Percentiles rank a stretch among this genome's conserved stretches.
phyloP scores from a whole-genome alignment of 2,888 invertebrate genomes.

The Synanthedon formicaeformis region DNA sequence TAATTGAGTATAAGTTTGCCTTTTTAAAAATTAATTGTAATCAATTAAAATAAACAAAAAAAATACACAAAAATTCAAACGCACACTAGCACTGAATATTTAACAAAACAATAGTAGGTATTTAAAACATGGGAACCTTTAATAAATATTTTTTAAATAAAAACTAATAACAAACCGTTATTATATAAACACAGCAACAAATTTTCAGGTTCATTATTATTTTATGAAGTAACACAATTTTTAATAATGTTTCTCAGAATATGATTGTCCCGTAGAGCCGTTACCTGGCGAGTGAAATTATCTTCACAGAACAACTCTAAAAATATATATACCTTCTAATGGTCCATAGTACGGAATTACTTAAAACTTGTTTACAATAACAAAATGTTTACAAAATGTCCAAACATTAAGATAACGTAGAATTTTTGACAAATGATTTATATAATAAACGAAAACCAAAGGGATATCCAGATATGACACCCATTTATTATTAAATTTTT shows the following conservation, averaged over 20 bases:
- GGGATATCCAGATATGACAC: neutral
- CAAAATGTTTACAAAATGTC: conserved; percentile 52
- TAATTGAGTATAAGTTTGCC: neutral
- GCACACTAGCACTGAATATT: too few species aligned
- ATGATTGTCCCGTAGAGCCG: conserved; percentile 31
- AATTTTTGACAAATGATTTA: neutral
- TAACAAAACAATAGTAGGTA: too few species aligned
- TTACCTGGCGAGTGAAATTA: conserved; percentile 46
- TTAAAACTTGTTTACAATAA: conserved; percentile 53
- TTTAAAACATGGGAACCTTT: too few species aligned
- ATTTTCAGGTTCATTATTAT: conserved; percentile 29
- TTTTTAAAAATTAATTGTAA: neutral
- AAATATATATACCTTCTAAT: conserved; percentile 33
- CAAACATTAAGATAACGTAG: conserved; percentile 34
- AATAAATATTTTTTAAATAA: too few species aligned
- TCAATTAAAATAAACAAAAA: neutral
- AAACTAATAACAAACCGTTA: neutral
- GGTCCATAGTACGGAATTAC: conserved; percentile 56
- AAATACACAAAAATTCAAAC: neutral
- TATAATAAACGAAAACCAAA: neutral
- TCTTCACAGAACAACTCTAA: conserved; percentile 29
- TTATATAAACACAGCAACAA: neutral
- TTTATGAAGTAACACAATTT: neutral
- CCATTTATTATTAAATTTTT: too few species aligned
- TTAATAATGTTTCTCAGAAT: conserved; percentile 16